Base-by-base conservation (phyloP, 2,113 vertebrate genomes). In the Cairina moschata region DNA sequence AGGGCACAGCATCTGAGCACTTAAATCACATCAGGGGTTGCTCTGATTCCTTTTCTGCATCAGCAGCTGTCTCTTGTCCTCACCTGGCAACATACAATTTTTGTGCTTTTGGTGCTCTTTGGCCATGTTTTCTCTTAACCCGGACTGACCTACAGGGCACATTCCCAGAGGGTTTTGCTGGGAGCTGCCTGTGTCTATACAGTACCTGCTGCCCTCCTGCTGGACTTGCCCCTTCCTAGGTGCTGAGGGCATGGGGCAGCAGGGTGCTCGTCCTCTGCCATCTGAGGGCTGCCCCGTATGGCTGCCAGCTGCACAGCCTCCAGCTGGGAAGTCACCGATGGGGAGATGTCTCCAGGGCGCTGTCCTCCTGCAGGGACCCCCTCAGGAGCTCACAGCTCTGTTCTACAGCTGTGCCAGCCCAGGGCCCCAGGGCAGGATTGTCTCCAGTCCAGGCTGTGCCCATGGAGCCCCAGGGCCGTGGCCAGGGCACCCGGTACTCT, bases 401-500 rank as follows among this genome's bases (percentile, higher is more conserved):
- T 15, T 63, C n/a, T 32, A 44, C 36, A 21, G 17, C 87, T 82
- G 50, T 11, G 36, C 32, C 55, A 66, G 50, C 17, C 11, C 42
- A 34, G 25, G 21, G 17, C 34, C 31, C 32, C 32, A 21, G 0
- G 5, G 66, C 34, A 52, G 20, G 83, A 32, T 54, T 22, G 71
- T 34, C 34, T 65, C 32, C 17, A 4, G 48, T 28, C 44, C 36
- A 34, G 18, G 15, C 10, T 88, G 18, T 1, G 26, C n/a, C 36
- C 20, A 1, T 9, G 0, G 2, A 28, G 50, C 14, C 9, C 9
- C 34, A 44, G 66, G 48, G 26, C 26, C 5, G 1, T 5, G 48
- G 20, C 17, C 86, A 67, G 46, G 42, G 14, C 40, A 58, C 34
- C 42, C 26, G 6, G 11, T 6, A 31, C 8, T 9, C 72, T 58